Base-by-base conservation (phyloP, 35 echinoderm and acorn worm genomes). In the Eucidaris tribuloides region DNA sequence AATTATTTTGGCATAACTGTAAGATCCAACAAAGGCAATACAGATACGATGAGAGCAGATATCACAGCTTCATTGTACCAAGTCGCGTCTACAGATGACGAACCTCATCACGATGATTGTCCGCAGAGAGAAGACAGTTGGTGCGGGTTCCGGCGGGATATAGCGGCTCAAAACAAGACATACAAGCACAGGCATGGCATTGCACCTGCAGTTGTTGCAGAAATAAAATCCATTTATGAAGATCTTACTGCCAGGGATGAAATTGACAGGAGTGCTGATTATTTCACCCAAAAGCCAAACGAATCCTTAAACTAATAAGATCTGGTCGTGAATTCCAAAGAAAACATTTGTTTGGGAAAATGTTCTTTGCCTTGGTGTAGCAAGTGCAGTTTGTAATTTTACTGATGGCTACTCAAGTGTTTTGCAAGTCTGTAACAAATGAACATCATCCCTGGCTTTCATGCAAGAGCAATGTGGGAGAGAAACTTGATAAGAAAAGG, bases 1-100 rank as follows among this genome's bases (percentile, higher is more conserved):
- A 89, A 89, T 60, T 81, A 89, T 35, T 89, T 50, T 82, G 78
- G 86, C 9, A 82, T 89, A n/a, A 78, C 77, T 32, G 62, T 82
- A 32, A 28, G 86, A 18, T 65, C 58, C 4, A 89, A 89, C 36
- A 82, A 82, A 36, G 86, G 78, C 9, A 70, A 71, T 82, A 29
- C 40, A 62, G 62, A 89, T 11, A 55, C 31, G 19, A 89, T 89
- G 86, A 45, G 55, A 42, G n/a, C 49, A 19, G 74, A 62, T 32
- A 82, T 89, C 46, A 80, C 15, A 61, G 86, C 45, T 20, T 81
- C 79, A 36, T 63, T 89, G 9, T 74, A 70, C 43, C 85, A 79
- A 28, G 54, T 79, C n/a, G 50, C 76, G 1, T 88, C 76, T 39
- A 81, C 77, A 19, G 79, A 89, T 18, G 78, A 49, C 20, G 25